Evolutionary conservation across 2,797 vertebrate species (phyloP), one percentile per base, ranked within the genome.

Genomic region (Heteromormyrus szaboi): DNA sequence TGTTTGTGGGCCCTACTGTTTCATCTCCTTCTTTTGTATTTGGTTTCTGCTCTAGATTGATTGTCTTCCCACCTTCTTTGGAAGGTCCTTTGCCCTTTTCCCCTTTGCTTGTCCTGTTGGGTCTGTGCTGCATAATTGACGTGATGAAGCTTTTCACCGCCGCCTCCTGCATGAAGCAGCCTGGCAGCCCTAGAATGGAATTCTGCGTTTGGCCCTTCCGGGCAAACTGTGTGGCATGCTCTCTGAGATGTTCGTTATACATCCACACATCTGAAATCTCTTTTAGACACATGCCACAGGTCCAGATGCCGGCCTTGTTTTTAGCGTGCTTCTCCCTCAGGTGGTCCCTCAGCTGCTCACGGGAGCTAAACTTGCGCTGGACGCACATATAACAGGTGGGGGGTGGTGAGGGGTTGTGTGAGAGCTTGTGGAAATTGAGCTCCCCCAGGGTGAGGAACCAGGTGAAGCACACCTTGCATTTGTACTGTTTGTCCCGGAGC

Each of bases 321-420:
- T 97, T 98, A 84, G 96, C 96, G 0, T 99, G 99, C 90, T 98
- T 99, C 93, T 99, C 98, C 92, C 95, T 97, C 89, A 99, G 93
- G 88, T 99, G 99, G 90, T 98, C 98, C 89, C 97, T 94, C 68
- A 99, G 95, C 92, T 98, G 98, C 92, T 99, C 97, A 51, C 98
- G 95, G 0, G 98, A 99, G 94, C 98, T 96, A 93, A 99, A 99
- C 89, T 98, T 97, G 86, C 98, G 97, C 94, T 99, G 97, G 87
- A 99, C 99, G 0, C 99, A 99, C 98, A 99, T 98, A 93, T 99
- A 99, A 93, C 98, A 99, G 76, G 98, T 99, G 0, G 98, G 98
- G 0, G 98, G 98, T 4, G 98, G 98, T 1, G 98, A 97, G 1
- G 98, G 97, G 91, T 98, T 99, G 91, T 99, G 98, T 9, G 97